phyloP scores from a whole-genome alignment of 1,140 invertebrate genomes.

The Drosophila orosa region DNA sequence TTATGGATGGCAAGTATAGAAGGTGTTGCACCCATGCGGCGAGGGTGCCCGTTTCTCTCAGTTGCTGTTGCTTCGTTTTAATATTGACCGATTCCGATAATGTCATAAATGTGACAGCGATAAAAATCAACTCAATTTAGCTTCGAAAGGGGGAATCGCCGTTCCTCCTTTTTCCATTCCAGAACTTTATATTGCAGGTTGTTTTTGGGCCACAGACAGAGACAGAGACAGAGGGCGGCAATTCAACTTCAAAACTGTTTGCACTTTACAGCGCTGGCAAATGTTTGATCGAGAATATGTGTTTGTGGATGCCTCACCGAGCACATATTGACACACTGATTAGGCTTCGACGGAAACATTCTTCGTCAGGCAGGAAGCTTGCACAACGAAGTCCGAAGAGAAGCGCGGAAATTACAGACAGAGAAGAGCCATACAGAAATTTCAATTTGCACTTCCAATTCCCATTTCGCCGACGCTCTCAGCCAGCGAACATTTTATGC shows the following conservation, averaged over 20 bases:
- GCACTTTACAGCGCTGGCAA: constrained; percentile 66
- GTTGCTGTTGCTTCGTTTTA: constrained; percentile 49
- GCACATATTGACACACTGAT: constrained; percentile 67
- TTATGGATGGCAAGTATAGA: constrained; percentile 34
- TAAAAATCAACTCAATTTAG: constrained; percentile 74
- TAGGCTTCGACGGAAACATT: constrained; percentile 65
- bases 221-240: constrained; percentile 13
- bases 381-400: constrained; percentile 1
- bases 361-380: constrained; percentile 49
- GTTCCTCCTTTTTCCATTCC: background rate
- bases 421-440: constrained; percentile 26
- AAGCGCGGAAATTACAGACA: constrained; percentile 23
- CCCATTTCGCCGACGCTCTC: constrained; percentile 14
- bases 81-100: constrained; percentile 73
- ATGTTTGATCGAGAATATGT: constrained; percentile 53
- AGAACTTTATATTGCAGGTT: constrained; percentile 46
- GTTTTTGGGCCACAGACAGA: constrained; percentile 12
- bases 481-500: constrained; percentile 58
- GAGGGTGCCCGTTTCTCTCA: constrained; percentile 22
- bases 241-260: constrained; percentile 59
- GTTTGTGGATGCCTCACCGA: constrained; percentile 15
- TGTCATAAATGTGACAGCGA: constrained; percentile 83
- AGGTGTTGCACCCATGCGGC: constrained; percentile 61
- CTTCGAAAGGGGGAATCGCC: background rate
- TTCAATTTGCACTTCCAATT: constrained; percentile 46